Conservation (phyloP, 2,113 vertebrate genomes). For the Alouatta palliata region DNA sequence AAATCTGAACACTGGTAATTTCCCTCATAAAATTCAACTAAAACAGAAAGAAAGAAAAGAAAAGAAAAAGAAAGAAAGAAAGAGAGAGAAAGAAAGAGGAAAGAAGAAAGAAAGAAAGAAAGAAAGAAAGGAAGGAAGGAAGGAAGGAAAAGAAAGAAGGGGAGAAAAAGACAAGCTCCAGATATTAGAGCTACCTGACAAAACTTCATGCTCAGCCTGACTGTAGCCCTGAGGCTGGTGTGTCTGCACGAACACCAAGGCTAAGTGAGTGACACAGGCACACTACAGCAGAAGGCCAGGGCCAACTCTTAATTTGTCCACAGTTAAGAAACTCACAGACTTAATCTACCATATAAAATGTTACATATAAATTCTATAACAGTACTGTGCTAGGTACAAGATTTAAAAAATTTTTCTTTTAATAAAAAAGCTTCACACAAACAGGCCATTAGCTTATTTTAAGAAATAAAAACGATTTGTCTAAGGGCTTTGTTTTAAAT, state of each 20-base stretch:
- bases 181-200: not conserved
- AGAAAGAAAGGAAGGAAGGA: too few species aligned
- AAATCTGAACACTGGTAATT: constrained; percentile 91
- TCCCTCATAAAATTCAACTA: constrained; percentile 90
- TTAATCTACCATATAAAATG: too few species aligned
- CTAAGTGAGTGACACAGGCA: constrained; percentile 81
- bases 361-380: too few species aligned
- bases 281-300: constrained; percentile 82
- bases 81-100: too few species aligned
- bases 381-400: too few species aligned
- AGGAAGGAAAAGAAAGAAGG: too few species aligned
- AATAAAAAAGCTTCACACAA: too few species aligned
- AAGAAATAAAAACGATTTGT: too few species aligned
- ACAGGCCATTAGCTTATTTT: too few species aligned
- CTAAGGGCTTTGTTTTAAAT: too few species aligned
- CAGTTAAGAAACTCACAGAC: constrained; percentile 82
- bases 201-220: not conserved
- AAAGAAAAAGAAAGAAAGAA: constrained; percentile 67
- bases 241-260: constrained; percentile 82
- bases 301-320: constrained; percentile 82
- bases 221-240: constrained; percentile 80
- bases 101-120: accelerated
- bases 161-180: constrained; percentile 62
- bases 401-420: too few species aligned
- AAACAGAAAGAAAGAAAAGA: constrained; percentile 16